Evolutionary conservation across 2,797 vertebrate species (phyloP).

Genomic region (Protosalanx chinensis): DNA sequence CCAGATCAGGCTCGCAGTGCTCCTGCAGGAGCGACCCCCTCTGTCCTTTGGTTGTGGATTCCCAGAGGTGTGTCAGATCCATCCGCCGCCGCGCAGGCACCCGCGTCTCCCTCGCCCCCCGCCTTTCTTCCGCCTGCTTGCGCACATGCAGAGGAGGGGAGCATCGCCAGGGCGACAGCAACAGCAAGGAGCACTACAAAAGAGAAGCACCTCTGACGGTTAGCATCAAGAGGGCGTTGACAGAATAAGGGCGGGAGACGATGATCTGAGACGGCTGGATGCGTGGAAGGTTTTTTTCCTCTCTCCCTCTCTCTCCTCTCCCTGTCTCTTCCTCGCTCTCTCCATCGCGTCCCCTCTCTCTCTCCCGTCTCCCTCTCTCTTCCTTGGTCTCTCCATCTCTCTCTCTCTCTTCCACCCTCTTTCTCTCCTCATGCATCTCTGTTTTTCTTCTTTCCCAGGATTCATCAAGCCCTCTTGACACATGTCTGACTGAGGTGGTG

Average conservation of each 20-base stretch:
- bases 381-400: background rate
- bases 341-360: slow-evolving; percentile 5
- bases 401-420: background rate
- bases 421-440: slow-evolving; percentile 55
- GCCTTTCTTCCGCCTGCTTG: slow-evolving; percentile 61
- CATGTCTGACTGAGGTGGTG: slow-evolving; percentile 4
- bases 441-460: background rate
- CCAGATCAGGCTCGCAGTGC: slow-evolving; percentile 28
- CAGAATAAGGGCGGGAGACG: slow-evolving; percentile 81
- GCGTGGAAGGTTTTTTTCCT: slow-evolving; percentile 67
- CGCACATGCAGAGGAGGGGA: slow-evolving; percentile 77
- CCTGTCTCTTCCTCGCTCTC: background rate
- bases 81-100: slow-evolving; percentile 51
- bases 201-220: slow-evolving; percentile 78
- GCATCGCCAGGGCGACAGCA: slow-evolving; percentile 65
- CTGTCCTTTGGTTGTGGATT: slow-evolving; percentile 61
- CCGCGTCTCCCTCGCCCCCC: slow-evolving; percentile 14
- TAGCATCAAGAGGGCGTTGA: slow-evolving; percentile 78
- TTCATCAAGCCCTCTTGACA: slow-evolving; percentile 19
- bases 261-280: slow-evolving; percentile 78
- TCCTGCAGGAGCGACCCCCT: slow-evolving; percentile 39
- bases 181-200: slow-evolving; percentile 68
- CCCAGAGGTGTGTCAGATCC: slow-evolving; percentile 68
- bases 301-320: slow-evolving; percentile 29
- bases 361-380: slow-evolving; percentile 30